Evolutionary conservation across 2,888 invertebrate species (phyloP).

Genomic region (Seira musarum): DNA sequence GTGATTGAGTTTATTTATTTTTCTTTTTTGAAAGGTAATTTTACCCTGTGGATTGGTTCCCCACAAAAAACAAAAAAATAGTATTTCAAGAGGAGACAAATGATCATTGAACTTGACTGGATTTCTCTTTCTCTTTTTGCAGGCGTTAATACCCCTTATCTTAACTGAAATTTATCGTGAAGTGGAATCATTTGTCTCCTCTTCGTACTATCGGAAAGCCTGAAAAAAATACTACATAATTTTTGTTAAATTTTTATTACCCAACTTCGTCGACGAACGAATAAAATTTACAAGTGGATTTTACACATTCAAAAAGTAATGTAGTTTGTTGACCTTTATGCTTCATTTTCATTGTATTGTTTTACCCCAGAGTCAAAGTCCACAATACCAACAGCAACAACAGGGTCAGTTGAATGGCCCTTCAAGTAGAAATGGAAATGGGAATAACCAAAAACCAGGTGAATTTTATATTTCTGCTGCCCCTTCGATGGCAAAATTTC

Average conservation of each 20-base stretch:
- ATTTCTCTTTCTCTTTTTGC: conserved; percentile 51
- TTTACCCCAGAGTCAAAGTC: not conserved
- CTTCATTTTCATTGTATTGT: too few relatives aligned
- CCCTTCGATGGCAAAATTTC: too few relatives aligned
- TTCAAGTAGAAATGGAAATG: not conserved
- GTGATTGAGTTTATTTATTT: not conserved
- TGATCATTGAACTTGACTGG: conserved; percentile 36
- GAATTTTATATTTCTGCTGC: not conserved
- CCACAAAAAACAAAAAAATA: too few relatives aligned
- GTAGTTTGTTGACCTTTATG: too few relatives aligned
- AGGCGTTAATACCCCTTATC: conserved; percentile 64
- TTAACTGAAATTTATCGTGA: conserved; percentile 66
- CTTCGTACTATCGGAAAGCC: conserved; percentile 48
- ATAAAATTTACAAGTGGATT: conserved; percentile 21
- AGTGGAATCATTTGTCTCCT: conserved; percentile 68
- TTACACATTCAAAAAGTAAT: too few relatives aligned
- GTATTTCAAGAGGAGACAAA: conserved; percentile 52
- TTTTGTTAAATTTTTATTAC: conserved; percentile 3
- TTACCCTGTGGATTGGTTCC: conserved; percentile 37
- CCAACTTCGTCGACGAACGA: conserved; percentile 15
- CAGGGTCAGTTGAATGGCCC: too few relatives aligned
- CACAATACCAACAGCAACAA: too few relatives aligned
- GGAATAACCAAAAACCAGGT: not conserved
- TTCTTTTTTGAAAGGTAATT: not conserved
- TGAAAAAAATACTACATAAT: conserved; percentile 12